Conservation (phyloP, 2,888 invertebrate genomes). For the Sphaeridia pumilis region DNA sequence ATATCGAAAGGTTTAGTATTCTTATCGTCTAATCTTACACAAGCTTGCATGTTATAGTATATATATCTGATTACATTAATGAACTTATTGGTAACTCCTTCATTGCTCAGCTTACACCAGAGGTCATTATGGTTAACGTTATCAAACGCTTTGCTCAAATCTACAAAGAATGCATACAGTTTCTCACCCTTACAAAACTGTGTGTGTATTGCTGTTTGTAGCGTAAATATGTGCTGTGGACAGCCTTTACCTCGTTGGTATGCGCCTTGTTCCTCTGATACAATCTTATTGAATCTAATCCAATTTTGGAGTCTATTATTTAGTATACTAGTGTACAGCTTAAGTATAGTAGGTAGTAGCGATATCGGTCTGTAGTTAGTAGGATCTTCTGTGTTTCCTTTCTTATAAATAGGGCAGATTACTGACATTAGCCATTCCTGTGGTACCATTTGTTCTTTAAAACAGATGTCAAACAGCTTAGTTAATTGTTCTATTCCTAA, state of each 20-base stretch:
- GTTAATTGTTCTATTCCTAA: too few species aligned
- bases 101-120: not conserved
- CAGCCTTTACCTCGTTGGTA: not conserved
- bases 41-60: not conserved
- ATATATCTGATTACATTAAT: not conserved
- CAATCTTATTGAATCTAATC: not conserved
- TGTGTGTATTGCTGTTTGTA: not conserved
- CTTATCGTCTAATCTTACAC: not conserved
- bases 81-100: not conserved
- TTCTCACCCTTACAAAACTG: not conserved
- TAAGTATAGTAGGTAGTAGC: constrained; percentile 23
- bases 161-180: constrained; percentile 2
- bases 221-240: not conserved
- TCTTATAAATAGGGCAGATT: constrained; percentile 33
- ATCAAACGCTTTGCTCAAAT: constrained; percentile 1
- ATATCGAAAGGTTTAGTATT: not conserved
- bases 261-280: constrained; percentile 1
- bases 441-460: too few species aligned
- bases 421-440: too few species aligned
- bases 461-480: too few species aligned
- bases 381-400: constrained; percentile 22
- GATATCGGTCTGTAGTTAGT: constrained; percentile 27
- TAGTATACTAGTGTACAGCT: constrained; percentile 27
- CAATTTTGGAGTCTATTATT: not conserved
- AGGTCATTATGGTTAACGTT: not conserved